Evolutionary conservation across 2,113 vertebrate species (phyloP), one percentile per base, ranked within the genome.

Genomic region (Bombycilla garrulus): DNA sequence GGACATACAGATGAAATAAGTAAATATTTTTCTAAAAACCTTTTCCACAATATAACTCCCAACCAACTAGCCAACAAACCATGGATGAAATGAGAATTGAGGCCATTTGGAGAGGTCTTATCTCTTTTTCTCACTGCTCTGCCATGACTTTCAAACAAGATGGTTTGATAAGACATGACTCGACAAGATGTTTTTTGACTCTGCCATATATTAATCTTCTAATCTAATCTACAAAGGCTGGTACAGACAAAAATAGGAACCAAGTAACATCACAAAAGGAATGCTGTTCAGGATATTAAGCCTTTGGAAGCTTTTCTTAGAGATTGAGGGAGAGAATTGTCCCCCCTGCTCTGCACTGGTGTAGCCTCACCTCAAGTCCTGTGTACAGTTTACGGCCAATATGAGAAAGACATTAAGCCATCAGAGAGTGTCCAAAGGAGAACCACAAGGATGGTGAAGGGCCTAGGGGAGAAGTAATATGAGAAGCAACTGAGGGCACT

Each of bases 401-500:
- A 29, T 20, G 18, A 35, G 24, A 60, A 81, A 14, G 9, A 25
- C 12, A 40, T 82, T 12, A 25, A 89, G 10, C 12, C 12, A 15
- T 35, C 22, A 12, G n/a, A 58, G 12, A 40, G 20, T 38, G 38
- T 60, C 53, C 45, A 53, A 60, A 67, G 28, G 11, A 47, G 24
- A 6, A 4, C 28, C 15, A 47, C 12, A 21, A 54, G 10, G 25
- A 18, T 31, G 12, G 8, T 69, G 40, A 67, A 7, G 14, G 14
- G 20, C 4, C 16, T 60, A 40, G 61, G 76, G 47, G 24, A 4
- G 38, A 76, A 61, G 61, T 11, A 2, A 1, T 1, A 8, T 22
- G 24, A 61, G 24, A 2, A 54, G 14, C 2, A 2, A 38, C 40
- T 54, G 38, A 7, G 40, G 16, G 0, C n/a, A 47, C 24, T 67